A percentile compares a stretch with the other conserved stretches of the same genome.
These are phyloP conservation scores for Apodemus agrarius DNA, from an alignment of 2,797 vertebrate genomes.

Conservation along the genomic window DNA sequence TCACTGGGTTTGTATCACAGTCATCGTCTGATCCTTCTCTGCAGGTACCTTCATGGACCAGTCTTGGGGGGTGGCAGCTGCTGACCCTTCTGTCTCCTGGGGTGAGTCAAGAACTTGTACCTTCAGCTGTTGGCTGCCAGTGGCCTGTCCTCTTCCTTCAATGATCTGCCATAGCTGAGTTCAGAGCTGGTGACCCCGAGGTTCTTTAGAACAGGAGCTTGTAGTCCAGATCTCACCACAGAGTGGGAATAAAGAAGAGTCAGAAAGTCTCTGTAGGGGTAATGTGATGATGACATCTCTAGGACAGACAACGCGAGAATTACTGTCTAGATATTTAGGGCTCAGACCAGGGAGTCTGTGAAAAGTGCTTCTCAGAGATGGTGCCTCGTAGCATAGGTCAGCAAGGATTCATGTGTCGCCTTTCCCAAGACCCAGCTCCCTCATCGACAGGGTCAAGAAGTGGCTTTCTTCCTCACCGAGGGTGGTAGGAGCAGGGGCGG, in stretches of 20 bases:
- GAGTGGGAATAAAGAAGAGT: background rate
- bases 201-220: background rate
- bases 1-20: background rate
- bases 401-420: background rate
- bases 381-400: background rate
- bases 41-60: constrained; percentile 66
- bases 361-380: background rate
- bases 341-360: background rate
- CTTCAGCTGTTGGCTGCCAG: background rate
- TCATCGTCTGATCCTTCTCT: constrained; percentile 18
- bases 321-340: background rate
- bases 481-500: background rate
- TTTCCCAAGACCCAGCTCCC: background rate
- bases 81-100: constrained; percentile 72
- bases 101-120: constrained; percentile 61
- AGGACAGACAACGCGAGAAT: background rate
- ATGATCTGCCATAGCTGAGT: background rate
- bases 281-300: background rate
- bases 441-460: background rate
- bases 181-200: background rate
- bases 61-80: constrained; percentile 61
- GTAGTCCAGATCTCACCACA: background rate
- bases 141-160: background rate
- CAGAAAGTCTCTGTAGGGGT: background rate
- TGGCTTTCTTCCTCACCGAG: background rate